Conservation (phyloP, 2,797 vertebrate species). For the Enteromius afrohamiltoni region DNA sequence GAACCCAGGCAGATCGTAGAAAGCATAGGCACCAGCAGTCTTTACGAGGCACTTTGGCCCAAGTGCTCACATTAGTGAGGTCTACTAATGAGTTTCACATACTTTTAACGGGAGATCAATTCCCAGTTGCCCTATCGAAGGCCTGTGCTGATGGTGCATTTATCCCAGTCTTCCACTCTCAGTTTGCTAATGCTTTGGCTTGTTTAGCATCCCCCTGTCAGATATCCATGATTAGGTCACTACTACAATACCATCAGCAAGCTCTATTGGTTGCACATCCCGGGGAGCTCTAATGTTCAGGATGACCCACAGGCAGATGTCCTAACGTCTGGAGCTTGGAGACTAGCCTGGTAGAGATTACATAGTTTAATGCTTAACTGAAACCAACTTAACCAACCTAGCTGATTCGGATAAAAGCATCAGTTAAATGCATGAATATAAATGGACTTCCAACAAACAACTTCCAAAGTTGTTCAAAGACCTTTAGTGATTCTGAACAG, state of each 20-base stretch:
- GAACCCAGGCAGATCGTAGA: not conserved
- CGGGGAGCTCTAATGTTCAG: not conserved
- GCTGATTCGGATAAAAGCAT: not conserved
- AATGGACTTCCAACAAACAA: not conserved
- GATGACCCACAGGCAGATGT: not conserved
- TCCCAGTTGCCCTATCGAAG: not conserved
- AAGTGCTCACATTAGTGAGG: not conserved
- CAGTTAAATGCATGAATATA: not conserved
- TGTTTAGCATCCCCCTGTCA: not conserved
- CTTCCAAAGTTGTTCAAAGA: not conserved
- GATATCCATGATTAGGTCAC: not conserved
- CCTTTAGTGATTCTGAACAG: not conserved
- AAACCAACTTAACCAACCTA: not conserved
- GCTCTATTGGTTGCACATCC: not conserved
- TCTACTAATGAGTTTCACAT: not conserved
- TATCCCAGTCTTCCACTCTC: not conserved
- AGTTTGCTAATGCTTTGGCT: not conserved
- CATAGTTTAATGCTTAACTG: not conserved
- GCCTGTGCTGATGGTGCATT: not conserved
- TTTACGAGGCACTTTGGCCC: conserved; percentile 4
- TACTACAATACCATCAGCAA: not conserved
- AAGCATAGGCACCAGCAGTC: not conserved
- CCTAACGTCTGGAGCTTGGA: not conserved
- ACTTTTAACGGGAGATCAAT: not conserved
- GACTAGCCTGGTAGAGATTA: not conserved